phyloP scores from a whole-genome alignment of 2,797 vertebrate genomes.

The Helostoma temminkii region DNA sequence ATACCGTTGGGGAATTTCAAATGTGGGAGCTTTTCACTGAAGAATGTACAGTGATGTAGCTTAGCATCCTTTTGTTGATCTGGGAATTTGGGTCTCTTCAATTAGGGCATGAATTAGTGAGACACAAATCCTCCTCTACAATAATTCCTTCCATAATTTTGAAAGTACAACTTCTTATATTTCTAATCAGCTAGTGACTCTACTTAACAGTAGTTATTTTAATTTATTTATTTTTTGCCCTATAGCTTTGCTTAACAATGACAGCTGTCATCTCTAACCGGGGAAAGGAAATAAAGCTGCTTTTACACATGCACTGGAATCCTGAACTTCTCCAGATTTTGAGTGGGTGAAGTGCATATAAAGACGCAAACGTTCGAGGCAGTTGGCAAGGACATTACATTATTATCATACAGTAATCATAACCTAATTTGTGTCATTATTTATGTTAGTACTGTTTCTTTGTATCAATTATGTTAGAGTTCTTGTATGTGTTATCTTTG shows the following conservation, averaged over 20 bases:
- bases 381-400: no score
- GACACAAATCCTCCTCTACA: constrained; percentile 32
- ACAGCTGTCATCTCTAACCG: not conserved
- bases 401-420: no score
- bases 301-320: no score
- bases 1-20: constrained; percentile 46
- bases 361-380: no score
- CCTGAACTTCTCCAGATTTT: no score
- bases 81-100: constrained; percentile 24
- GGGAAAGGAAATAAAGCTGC: not conserved
- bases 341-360: no score
- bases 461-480: no score
- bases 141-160: constrained; percentile 22
- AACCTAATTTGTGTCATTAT: no score
- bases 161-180: not conserved
- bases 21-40: constrained; percentile 19
- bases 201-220: constrained; percentile 3
- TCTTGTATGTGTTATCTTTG: no score
- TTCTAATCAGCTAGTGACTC: constrained; percentile 9
- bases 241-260: not conserved
- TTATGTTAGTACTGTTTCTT: no score
- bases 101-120: constrained; percentile 32
- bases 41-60: constrained; percentile 18
- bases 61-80: constrained; percentile 37
- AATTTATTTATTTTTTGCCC: not conserved